Evolutionary conservation across 2,888 invertebrate species (phyloP).

Genomic region (Nezara viridula): DNA sequence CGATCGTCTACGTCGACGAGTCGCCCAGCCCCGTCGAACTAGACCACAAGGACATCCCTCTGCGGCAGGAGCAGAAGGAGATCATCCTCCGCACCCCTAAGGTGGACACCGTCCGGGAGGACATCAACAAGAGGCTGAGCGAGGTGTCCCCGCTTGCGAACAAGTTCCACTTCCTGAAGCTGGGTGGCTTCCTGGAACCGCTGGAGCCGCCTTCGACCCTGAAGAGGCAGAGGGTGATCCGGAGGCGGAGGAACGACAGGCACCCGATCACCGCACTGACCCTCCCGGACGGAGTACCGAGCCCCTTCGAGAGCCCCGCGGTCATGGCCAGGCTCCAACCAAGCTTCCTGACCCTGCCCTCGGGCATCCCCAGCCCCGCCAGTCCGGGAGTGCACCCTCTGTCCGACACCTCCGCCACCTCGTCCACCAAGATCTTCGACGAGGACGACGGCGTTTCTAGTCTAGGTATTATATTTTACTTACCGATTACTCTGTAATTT

Average conservation of each 20-base stretch:
- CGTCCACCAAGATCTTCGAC: conserved; percentile 63
- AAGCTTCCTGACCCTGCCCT: conserved; percentile 59
- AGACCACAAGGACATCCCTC: conserved; percentile 66
- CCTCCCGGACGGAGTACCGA: conserved; percentile 69
- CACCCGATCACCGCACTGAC: conserved; percentile 66
- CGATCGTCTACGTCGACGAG: conserved; percentile 68
- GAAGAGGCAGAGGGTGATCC: conserved; percentile 65
- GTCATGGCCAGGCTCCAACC: conserved; percentile 64
- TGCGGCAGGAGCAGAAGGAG: conserved; percentile 60
- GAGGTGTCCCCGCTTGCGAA: conserved; percentile 75
- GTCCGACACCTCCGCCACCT: conserved; percentile 48
- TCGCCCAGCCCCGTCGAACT: conserved; percentile 66
- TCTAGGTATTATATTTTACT: conserved; percentile 60
- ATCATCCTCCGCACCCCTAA: conserved; percentile 60
- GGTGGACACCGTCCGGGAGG: conserved; percentile 57
- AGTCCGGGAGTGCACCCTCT: conserved; percentile 68
- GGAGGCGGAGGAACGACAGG: conserved; percentile 61
- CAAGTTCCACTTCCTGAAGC: conserved; percentile 70
- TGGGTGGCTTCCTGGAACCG: conserved; percentile 59
- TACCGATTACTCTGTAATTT: too few relatives aligned
- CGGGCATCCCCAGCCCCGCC: conserved; percentile 70
- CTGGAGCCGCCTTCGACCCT: conserved; percentile 63
- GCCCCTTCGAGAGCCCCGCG: conserved; percentile 67
- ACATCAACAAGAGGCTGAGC: conserved; percentile 60
- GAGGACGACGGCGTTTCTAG: conserved; percentile 65